phyloP scores from a whole-genome alignment of 2,797 vertebrate species.

The Coranthus polyacanthus region DNA sequence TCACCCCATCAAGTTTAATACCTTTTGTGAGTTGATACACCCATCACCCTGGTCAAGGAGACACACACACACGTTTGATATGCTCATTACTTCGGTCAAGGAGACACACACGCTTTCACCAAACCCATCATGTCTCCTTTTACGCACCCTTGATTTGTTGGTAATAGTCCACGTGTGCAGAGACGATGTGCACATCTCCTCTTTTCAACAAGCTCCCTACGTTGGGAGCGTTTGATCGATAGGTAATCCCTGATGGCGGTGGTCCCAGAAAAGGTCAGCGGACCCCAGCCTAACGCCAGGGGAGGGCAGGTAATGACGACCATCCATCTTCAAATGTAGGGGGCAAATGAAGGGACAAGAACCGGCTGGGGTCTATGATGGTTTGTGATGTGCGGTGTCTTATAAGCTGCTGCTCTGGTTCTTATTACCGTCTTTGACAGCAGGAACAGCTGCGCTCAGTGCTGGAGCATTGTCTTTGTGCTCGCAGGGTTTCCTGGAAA shows the following conservation, averaged over 20 bases:
- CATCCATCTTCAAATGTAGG: constrained; percentile 73
- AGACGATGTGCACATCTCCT: constrained; percentile 11
- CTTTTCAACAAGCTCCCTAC: constrained; percentile 7
- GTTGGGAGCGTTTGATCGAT: constrained; percentile 69
- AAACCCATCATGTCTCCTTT: neutral
- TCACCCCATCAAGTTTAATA: constrained; percentile 76
- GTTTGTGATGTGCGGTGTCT: constrained; percentile 39
- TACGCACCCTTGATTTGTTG: constrained; percentile 8
- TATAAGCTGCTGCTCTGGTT: constrained; percentile 30
- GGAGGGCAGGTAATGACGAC: constrained; percentile 66
- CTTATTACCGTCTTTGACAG: constrained; percentile 28
- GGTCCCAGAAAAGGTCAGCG: constrained; percentile 71
- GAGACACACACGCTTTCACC: constrained; percentile 41
- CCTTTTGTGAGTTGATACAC: constrained; percentile 60
- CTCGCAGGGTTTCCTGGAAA: constrained; percentile 20
- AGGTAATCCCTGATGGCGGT: constrained; percentile 60
- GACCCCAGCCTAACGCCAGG: constrained; percentile 59
- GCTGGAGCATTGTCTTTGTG: constrained; percentile 7
- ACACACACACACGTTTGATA: constrained; percentile 42
- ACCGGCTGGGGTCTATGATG: constrained; percentile 36
- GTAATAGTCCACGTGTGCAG: constrained; percentile 4
- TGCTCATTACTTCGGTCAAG: constrained; percentile 66
- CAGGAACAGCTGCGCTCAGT: constrained; percentile 26
- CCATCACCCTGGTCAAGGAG: constrained; percentile 69
- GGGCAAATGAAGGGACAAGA: constrained; percentile 41